These are phyloP conservation scores for Athene noctua DNA, from an alignment of 2,113 vertebrate genomes.

Conservation along the genomic window DNA sequence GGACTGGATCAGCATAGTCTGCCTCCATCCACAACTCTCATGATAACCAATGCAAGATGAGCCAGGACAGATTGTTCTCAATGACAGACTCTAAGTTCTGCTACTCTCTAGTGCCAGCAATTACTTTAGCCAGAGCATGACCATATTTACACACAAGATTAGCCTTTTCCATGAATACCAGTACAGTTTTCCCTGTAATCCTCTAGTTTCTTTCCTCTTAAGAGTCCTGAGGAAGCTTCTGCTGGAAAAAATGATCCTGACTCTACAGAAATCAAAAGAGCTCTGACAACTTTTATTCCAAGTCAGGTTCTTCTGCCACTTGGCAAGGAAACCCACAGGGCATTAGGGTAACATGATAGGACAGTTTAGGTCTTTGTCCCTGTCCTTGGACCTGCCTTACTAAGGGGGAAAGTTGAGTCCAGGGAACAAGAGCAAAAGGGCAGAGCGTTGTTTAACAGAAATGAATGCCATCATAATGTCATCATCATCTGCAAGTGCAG, in stretches of 20 bases:
- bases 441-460: accelerated
- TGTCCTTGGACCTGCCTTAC: background rate
- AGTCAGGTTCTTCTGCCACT: background rate
- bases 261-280: background rate
- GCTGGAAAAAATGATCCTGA: background rate
- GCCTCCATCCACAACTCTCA: background rate
- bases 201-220: background rate
- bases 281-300: background rate
- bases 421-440: background rate
- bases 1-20: background rate
- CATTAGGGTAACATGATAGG: background rate
- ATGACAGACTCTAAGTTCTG: background rate
- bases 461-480: background rate
- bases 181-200: slow-evolving; percentile 3
- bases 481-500: background rate
- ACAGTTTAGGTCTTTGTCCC: background rate
- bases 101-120: background rate
- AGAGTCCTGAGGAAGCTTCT: slow-evolving; percentile 2
- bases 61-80: slow-evolving; percentile 42
- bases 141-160: background rate
- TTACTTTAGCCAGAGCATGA: slow-evolving; percentile 31
- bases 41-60: background rate
- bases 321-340: background rate
- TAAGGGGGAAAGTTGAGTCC: background rate
- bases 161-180: slow-evolving; percentile 20